Base-by-base conservation (phyloP, 2,113 vertebrate genomes). In the Procavia capensis region DNA sequence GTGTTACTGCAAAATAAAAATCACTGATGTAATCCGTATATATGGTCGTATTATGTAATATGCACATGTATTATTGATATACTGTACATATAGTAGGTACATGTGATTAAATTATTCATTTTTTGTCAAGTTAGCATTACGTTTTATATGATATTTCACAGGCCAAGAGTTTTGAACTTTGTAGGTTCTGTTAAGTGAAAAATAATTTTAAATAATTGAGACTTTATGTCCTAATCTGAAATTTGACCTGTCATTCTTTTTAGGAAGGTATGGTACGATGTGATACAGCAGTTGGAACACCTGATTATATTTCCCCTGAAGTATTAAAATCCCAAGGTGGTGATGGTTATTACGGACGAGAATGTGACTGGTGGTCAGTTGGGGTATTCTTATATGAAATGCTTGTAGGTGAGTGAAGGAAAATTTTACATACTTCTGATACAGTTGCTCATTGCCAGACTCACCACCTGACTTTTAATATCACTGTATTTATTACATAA, bases 231-330 rank as follows among this genome's bases (percentile, higher is more conserved):
- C 41, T 95, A 92, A 97, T 95, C 31, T 22, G 91, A 80, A 96
- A 88, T 93, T 91, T 94, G n/a, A 75, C 50, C 81, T 96, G 43
- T 27, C 20, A 34, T 27, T 54, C 17, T 59, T 93, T 96, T 81
- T 96, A 99, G 99, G 99, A 99, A 94, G 99, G 99, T 88, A 99
- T 99, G 99, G 99, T 99, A 99, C 99, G 99, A 99, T 99, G 99
- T 85, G 99, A 99, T 97, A 99, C 99, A 0, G 99, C 99, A 90
- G 99, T 99, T 97, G 99, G 99, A 97, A 99, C 99, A 92, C 99
- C 99, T 41, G 99, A 99, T 98, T 99, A 99, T 98, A 99, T 99
- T 98, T 99, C 99, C 63, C 99, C 99, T 7, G 99, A 99, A 99
- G 99, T 99, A 95, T 95, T 99, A 96, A 99, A 99, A 98, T 99